A percentile compares a stretch with the other conserved stretches of the same genome.
These are phyloP conservation scores for Oriolus oriolus DNA, from an alignment of 2,113 vertebrate species.

Conservation along the genomic window DNA sequence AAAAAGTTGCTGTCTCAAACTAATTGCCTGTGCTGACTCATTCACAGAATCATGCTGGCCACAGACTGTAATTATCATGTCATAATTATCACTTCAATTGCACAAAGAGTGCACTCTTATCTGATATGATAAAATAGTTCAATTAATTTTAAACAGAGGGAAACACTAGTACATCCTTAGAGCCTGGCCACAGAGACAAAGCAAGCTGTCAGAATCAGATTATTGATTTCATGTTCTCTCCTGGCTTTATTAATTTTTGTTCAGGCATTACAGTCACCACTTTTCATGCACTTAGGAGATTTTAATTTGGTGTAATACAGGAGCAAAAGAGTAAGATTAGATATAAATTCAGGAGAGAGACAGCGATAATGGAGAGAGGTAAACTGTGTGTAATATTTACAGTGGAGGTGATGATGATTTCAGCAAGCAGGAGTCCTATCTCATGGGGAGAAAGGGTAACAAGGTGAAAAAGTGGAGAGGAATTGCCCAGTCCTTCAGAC, in stretches of 20 bases:
- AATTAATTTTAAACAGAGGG: conserved; percentile 66
- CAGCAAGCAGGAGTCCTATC: not conserved
- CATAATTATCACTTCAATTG: conserved; percentile 63
- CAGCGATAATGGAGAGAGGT: not conserved
- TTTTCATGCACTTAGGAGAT: conserved; percentile 21
- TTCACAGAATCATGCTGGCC: conserved; percentile 29
- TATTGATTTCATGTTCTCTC: conserved; percentile 54
- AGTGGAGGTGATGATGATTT: not conserved
- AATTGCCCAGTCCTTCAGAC: not conserved
- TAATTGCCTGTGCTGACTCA: conserved; percentile 57
- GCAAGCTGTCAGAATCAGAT: conserved; percentile 48
- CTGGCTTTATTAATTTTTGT: conserved; percentile 55
- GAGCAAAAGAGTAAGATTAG: not conserved
- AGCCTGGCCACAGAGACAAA: conserved; percentile 49
- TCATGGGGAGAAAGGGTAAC: not conserved
- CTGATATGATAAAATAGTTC: conserved; percentile 66
- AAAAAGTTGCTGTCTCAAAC: conserved; percentile 22
- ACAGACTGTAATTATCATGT: conserved; percentile 60
- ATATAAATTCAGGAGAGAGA: not conserved
- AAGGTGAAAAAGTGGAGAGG: not conserved
- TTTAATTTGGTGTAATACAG: not conserved
- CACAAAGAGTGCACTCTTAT: conserved; percentile 50
- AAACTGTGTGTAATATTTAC: not conserved
- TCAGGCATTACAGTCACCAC: conserved; percentile 23
- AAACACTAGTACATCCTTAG: conserved; percentile 41